Base-by-base conservation (phyloP, 2,888 invertebrate genomes). In the Campoplex capitator region DNA sequence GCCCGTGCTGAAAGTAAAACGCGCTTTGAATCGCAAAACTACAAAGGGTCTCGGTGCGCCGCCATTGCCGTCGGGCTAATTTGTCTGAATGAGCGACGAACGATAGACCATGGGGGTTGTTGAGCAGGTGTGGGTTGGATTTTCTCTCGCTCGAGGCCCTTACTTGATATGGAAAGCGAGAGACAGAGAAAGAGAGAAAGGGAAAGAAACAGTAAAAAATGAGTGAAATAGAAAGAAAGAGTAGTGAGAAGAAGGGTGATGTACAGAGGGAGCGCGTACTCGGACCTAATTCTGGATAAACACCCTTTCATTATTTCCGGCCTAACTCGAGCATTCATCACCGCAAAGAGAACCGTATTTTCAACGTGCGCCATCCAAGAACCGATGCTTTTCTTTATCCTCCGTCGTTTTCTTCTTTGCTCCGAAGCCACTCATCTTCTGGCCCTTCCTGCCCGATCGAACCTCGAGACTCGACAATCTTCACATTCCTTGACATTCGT, bases 221-320 rank as follows among this genome's bases (percentile, higher is more conserved):
- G 13, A 58, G 6, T 38, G 6, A 38, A 38, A 38, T 38, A 38
- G 38, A 38, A 38, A 38, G 38, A 38, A 38, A 58, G 51, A 74
- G 74, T n/a, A 54, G 65, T 58, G 58, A 58, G 68, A 58, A 70
- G 28, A 16, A 32, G 62, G 32, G 56, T 71, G 70, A 74, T 58
- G 58, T 65, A 56, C 78, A 74, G 68, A 68, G 73, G 35, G 54
- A 58, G 42, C 42, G 88, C 85, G 88, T 88, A 88, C 85, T 90
- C 89, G 89, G 90, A 91, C 92, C 92, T 93, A 93, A 93, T 94
- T 93, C 92, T 93, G 91, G 93, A 93, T 93, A 94, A 94, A 93
- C 92, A 93, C 92, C 91, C 93, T 93, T 93, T 93, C 93, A 93
- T 94, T 93, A 93, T 93, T 93, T 93, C 91, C 91, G 88, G 90